Base-by-base conservation (phyloP, 53 echinoderm and acorn worm genomes). In the Patiria pectinifera region DNA sequence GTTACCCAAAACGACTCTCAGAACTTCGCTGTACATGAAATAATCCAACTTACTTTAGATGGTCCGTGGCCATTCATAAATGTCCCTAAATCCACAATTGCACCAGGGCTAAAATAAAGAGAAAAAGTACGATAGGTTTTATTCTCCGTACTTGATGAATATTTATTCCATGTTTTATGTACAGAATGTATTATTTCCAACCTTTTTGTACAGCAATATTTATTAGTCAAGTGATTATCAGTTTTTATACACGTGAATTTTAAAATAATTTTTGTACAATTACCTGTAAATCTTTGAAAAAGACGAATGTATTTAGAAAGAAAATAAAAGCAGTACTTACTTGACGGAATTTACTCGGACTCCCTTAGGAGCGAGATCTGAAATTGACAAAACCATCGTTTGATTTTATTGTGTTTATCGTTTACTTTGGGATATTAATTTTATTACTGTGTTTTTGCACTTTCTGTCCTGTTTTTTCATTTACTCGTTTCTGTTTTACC, bases 301-400 rank as follows among this genome's bases (percentile, higher is more conserved):
- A 23, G 18, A 59, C 11, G 11, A 76, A 11, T 7, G 9, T 11
- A 19, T 46, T 46, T 78, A 22, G 78, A 78, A 25, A 43, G 14
- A 15, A 12, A 80, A 46, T 47, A 47, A 25, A 80, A 47, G 11
- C 23, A 80, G 59, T 23, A 92, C 86, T 92, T 92, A 92, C 92
- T 79, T 69, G 45, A 92, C 79, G 19, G 92, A 85, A 58, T 92
- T 92, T 18, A 92, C 59, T 23, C 85, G 85, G 59, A 92, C 78
- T 85, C 63, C 79, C 23, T 92, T 22, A 14, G 76, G 76, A 35
- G 92, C 92, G 45, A 92, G 69, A 77, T 92, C 92, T 92, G 62
- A 62, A 43, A 25, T 43, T 11, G 16, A 61, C 6, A 43, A 26
- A 60, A 62, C 7, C 11, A 23, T 10, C 23, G 46, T 3, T 75